Conservation (phyloP, 2,113 vertebrate species). For the Glaucidium brasilianum region DNA sequence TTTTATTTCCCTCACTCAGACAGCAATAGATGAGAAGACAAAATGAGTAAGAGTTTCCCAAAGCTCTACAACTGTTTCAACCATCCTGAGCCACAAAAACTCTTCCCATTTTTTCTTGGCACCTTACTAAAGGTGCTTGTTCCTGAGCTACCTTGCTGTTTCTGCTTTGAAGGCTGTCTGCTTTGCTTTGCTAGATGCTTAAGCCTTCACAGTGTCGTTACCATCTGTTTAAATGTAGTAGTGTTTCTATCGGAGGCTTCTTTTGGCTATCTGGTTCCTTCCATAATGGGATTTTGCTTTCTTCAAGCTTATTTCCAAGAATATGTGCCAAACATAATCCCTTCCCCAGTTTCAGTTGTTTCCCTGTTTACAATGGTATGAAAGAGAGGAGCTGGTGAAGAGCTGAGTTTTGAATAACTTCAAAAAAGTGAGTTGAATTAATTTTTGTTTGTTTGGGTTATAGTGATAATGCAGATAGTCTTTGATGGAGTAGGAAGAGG, state of each 20-base stretch:
- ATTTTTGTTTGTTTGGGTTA: not conserved
- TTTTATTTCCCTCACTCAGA: not conserved
- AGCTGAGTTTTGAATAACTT: not conserved
- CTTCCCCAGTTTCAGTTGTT: not conserved
- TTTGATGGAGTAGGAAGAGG: not conserved
- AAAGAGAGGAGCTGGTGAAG: not conserved
- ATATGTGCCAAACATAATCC: not conserved
- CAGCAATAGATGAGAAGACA: not conserved
- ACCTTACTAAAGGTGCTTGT: not conserved
- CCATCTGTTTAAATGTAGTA: not conserved
- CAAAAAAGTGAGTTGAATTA: not conserved
- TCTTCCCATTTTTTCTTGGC: not conserved
- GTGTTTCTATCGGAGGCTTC: not conserved
- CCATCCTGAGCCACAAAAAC: not conserved
- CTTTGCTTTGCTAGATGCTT: not conserved
- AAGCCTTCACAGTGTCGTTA: not conserved
- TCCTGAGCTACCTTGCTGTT: not conserved
- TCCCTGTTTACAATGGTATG: not conserved
- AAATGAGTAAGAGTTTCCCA: not conserved
- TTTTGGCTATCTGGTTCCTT: not conserved
- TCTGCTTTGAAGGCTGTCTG: not conserved
- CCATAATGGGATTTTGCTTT: not conserved
- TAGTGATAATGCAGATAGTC: not conserved
- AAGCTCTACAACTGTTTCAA: not conserved
- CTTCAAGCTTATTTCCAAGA: not conserved